phyloP scores from a whole-genome alignment of 1,140 invertebrate species.

The Artemia franciscana region DNA sequence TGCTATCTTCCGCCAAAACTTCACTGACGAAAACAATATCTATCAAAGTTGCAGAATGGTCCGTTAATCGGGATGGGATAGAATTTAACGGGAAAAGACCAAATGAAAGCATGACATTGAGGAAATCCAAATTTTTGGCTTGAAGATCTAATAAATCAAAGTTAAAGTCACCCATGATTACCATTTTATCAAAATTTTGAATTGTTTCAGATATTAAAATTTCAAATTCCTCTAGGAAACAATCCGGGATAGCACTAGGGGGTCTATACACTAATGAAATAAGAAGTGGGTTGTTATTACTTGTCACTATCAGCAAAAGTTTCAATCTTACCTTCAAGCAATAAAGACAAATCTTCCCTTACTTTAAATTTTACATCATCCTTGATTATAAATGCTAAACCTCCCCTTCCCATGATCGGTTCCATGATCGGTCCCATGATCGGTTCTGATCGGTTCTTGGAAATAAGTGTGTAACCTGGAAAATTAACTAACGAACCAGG shows the following conservation, averaged over 20 bases:
- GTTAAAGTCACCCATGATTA: too few species aligned
- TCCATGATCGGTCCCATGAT: too few species aligned
- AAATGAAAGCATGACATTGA: too few species aligned
- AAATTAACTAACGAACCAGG: background rate
- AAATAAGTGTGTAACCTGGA: background rate
- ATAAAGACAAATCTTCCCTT: background rate
- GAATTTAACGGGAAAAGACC: too few species aligned
- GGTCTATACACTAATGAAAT: background rate
- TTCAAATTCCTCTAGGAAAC: background rate
- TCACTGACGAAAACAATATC: too few species aligned
- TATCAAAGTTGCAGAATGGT: too few species aligned
- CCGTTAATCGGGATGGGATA: too few species aligned
- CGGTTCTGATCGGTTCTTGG: background rate
- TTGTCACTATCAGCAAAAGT: background rate
- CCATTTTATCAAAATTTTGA: too few species aligned
- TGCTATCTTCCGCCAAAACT: too few species aligned
- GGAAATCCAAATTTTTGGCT: too few species aligned
- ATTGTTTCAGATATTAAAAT: too few species aligned
- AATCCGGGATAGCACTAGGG: background rate
- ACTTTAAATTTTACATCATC: background rate
- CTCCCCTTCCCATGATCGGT: background rate
- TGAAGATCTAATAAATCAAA: too few species aligned
- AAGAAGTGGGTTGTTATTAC: background rate
- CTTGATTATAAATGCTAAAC: background rate
- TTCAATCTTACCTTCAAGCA: background rate